phyloP scores from a whole-genome alignment of 2,113 vertebrate species.

The Malurus alboscapulatus region DNA sequence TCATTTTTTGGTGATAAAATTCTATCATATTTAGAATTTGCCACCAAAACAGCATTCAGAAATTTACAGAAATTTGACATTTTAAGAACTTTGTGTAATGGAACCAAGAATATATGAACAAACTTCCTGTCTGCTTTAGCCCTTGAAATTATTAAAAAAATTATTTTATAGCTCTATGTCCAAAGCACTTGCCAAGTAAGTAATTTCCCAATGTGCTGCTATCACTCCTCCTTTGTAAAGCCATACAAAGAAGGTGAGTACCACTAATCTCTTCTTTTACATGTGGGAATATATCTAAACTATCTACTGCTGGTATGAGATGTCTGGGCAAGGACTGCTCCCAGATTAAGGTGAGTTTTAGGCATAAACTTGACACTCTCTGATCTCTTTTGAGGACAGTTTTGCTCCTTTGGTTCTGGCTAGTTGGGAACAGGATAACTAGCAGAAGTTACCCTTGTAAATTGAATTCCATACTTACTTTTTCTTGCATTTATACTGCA shows the following conservation, averaged over 20 bases:
- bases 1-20: not conserved
- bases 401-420: not conserved
- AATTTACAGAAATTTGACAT: not conserved
- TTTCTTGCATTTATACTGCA: not conserved
- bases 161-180: not conserved
- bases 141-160: not conserved
- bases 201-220: not conserved
- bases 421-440: not conserved
- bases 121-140: not conserved
- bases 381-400: not conserved
- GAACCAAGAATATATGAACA: not conserved
- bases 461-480: not conserved
- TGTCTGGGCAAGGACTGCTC: not conserved
- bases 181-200: not conserved
- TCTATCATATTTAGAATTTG: not conserved
- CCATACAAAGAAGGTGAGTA: not conserved
- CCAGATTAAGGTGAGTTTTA: not conserved
- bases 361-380: not conserved
- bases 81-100: not conserved
- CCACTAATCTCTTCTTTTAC: not conserved
- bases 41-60: not conserved
- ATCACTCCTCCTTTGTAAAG: not conserved
- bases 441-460: not conserved
- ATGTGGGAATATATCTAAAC: not conserved
- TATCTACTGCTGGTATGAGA: not conserved